Evolutionary conservation across 1,140 invertebrate species (phyloP).

Genomic region (Aphelinus atriplicis): DNA sequence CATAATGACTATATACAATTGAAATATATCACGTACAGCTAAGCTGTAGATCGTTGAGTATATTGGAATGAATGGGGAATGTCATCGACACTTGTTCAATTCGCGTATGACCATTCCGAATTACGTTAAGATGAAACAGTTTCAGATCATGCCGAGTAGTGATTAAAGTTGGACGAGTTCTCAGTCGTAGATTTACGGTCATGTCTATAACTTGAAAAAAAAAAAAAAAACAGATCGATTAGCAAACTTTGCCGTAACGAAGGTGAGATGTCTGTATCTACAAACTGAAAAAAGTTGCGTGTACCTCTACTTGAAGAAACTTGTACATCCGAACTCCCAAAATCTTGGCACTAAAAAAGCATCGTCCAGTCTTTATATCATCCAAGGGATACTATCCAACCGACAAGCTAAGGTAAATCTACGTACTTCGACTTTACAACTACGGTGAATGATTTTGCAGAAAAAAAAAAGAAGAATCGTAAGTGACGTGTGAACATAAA

Average conservation of each 20-base stretch:
- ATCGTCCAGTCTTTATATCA: conserved; percentile 32
- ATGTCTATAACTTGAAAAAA: background rate
- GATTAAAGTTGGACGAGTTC: background rate
- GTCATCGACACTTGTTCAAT: background rate
- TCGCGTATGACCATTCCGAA: background rate
- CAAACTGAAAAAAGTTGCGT: conserved; percentile 20
- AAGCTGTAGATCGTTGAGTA: conserved; percentile 18
- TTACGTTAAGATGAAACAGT: background rate
- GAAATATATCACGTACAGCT: conserved; percentile 40
- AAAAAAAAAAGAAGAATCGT: background rate
- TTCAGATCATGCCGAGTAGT: background rate
- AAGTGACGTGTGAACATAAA: background rate
- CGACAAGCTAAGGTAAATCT: background rate
- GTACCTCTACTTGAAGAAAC: conserved; percentile 1
- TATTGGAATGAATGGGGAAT: background rate
- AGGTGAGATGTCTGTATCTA: conserved; percentile 11
- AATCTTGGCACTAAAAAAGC: conserved; percentile 39
- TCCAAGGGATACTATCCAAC: background rate
- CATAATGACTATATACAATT: conserved; percentile 44
- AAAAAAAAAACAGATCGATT: background rate
- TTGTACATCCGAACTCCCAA: conserved; percentile 11
- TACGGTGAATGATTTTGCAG: background rate
- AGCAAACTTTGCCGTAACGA: too few species aligned
- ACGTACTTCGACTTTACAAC: background rate
- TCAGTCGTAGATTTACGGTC: background rate